Percentiles rank a stretch among this genome's conserved stretches.
These are phyloP conservation scores for Porites lobata DNA, from an alignment of 92 coral and sea anemone species.

Conservation along the genomic window DNA sequence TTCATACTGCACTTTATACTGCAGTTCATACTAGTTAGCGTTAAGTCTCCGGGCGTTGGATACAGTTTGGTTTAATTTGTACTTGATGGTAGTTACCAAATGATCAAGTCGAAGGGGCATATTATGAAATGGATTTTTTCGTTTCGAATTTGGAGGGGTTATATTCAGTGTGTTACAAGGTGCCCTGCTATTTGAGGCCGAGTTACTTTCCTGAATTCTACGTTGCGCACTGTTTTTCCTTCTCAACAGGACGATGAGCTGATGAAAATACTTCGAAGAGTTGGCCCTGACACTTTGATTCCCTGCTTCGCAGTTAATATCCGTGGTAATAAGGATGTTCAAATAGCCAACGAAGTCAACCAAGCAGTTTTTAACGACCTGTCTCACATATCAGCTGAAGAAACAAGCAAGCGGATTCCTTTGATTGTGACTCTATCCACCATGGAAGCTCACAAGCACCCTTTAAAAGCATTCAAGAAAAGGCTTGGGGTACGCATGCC, in stretches of 20 bases:
- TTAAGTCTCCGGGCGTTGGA: too few relatives aligned
- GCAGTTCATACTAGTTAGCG: too few relatives aligned
- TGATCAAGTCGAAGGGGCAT: too few relatives aligned
- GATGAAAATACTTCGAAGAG: conserved; percentile 66
- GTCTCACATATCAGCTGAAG: conserved; percentile 39
- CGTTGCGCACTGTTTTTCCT: not conserved
- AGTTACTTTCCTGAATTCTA: too few relatives aligned
- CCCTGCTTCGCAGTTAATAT: conserved; percentile 87
- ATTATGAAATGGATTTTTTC: too few relatives aligned
- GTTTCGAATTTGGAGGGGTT: too few relatives aligned
- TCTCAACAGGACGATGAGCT: conserved; percentile 49
- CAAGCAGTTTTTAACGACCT: conserved; percentile 66
- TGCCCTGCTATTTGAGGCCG: too few relatives aligned
- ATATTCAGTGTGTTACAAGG: too few relatives aligned
- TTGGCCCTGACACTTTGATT: conserved; percentile 91
- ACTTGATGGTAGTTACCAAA: too few relatives aligned
- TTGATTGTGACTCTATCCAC: conserved; percentile 88
- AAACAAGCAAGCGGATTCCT: conserved; percentile 62
- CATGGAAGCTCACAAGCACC: conserved; percentile 58
- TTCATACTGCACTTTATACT: too few relatives aligned
- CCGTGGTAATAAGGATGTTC: conserved; percentile 59
- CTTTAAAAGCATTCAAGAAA: conserved; percentile 69
- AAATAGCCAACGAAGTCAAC: conserved; percentile 46
- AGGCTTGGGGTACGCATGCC: conserved; percentile 82
- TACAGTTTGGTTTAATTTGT: too few relatives aligned